These are phyloP conservation scores for Vicugna pacos DNA, from an alignment of 2,113 vertebrate species.

Conservation along the genomic window DNA sequence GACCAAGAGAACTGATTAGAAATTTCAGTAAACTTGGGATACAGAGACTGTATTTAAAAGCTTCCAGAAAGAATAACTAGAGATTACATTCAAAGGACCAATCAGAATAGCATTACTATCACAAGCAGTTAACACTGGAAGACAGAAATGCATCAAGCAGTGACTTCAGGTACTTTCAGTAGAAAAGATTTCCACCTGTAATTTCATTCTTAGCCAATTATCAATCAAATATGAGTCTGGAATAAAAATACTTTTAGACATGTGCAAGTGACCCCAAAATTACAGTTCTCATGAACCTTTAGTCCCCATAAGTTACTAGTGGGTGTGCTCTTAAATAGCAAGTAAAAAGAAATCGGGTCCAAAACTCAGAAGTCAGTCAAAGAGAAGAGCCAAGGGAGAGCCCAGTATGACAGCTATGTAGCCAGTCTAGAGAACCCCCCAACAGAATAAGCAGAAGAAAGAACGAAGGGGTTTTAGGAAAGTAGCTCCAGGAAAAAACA, in stretches of 20 bases:
- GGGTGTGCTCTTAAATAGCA: not conserved
- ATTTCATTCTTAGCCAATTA: slow-evolving; percentile 39
- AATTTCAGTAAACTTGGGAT: not conserved
- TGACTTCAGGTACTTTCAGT: not conserved
- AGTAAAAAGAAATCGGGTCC: not conserved
- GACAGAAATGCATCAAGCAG: not conserved
- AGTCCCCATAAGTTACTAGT: not conserved
- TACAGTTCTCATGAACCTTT: not conserved
- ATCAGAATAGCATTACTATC: not conserved
- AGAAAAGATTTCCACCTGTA: not conserved
- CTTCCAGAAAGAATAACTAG: not conserved
- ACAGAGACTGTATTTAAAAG: not conserved
- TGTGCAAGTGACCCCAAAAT: not conserved
- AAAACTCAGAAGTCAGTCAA: not conserved
- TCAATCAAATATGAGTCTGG: slow-evolving; percentile 10
- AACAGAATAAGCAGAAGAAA: not conserved
- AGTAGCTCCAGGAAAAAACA: not conserved
- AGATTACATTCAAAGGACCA: not conserved
- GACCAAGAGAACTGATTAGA: not conserved
- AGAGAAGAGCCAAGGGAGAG: not conserved
- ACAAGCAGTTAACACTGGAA: not conserved
- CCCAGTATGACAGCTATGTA: not conserved
- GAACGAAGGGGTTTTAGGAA: not conserved
- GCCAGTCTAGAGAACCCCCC: not conserved
- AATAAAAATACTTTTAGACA: not conserved